Conservation (phyloP, 2,888 invertebrate genomes). For the Dryobota labecula region DNA sequence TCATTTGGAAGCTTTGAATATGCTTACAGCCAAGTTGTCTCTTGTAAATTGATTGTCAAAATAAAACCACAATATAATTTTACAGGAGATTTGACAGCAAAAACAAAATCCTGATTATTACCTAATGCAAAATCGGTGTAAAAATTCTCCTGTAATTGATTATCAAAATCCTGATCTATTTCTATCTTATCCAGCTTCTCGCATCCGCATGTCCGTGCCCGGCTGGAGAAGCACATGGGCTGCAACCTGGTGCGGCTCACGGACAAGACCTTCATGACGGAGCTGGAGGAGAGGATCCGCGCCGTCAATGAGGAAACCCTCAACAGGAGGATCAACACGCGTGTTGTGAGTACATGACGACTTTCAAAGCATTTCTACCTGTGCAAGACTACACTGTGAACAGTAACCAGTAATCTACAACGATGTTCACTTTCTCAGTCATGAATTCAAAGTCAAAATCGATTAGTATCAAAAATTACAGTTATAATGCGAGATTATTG, state of each 20-base stretch:
- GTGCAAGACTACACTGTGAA: no score
- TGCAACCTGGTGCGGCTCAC: conserved; percentile 92
- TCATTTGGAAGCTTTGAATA: not conserved
- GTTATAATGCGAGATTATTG: not conserved
- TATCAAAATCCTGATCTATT: conserved; percentile 1
- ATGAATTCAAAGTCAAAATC: not conserved
- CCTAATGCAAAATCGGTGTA: not conserved
- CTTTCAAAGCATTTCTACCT: no score
- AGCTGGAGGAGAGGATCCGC: conserved; percentile 91
- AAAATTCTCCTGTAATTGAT: not conserved
- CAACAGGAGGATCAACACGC: conserved; percentile 91
- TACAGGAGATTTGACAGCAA: not conserved
- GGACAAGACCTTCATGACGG: conserved; percentile 92
- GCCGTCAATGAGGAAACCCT: conserved; percentile 92
- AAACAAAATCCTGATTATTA: no score
- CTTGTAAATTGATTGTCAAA: not conserved
- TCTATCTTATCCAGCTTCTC: conserved; percentile 87
- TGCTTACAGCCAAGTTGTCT: not conserved
- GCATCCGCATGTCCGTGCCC: conserved; percentile 91
- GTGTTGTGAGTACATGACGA: conserved; percentile 89
- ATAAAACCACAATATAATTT: not conserved
- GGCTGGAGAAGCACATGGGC: conserved; percentile 93
- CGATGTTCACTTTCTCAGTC: not conserved
- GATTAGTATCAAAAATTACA: not conserved
- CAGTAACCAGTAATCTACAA: not conserved